phyloP scores from a whole-genome alignment of 2,888 invertebrate genomes.

The Chrysopilus asiliformis region DNA sequence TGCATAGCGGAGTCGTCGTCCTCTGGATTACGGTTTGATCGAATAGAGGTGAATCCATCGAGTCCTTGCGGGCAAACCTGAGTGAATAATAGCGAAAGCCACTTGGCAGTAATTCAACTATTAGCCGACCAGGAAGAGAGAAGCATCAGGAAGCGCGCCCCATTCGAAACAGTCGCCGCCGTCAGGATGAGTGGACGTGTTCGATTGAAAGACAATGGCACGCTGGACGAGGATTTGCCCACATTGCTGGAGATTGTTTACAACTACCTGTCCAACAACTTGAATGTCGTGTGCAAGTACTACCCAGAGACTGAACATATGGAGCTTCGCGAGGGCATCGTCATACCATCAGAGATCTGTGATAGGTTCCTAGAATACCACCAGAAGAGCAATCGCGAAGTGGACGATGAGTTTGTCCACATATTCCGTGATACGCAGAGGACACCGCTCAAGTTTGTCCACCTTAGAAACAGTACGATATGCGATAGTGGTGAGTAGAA shows the following conservation, averaged over 20 bases:
- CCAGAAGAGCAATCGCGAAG: constrained; percentile 36
- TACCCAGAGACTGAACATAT: constrained; percentile 24
- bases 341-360: constrained; percentile 56
- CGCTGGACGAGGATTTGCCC: constrained; percentile 33
- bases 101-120: no score
- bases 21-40: no score
- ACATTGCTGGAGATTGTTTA: constrained; percentile 33
- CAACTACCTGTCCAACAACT: constrained; percentile 31
- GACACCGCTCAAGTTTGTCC: constrained; percentile 55
- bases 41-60: no score
- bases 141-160: no score
- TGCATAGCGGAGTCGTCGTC: no score
- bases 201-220: constrained; percentile 34
- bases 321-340: constrained; percentile 42
- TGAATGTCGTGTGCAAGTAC: constrained; percentile 28
- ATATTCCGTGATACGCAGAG: constrained; percentile 53
- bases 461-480: constrained; percentile 55
- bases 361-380: constrained; percentile 40
- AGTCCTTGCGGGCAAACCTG: no score
- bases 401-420: constrained; percentile 55
- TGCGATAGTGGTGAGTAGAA: constrained; percentile 46
- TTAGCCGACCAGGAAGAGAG: no score
- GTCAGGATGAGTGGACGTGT: constrained; percentile 33
- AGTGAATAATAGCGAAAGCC: no score
- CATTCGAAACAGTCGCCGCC: no score